Evolutionary conservation across 2,113 vertebrate species (phyloP).

Genomic region (Tetraodon nigroviridis): DNA sequence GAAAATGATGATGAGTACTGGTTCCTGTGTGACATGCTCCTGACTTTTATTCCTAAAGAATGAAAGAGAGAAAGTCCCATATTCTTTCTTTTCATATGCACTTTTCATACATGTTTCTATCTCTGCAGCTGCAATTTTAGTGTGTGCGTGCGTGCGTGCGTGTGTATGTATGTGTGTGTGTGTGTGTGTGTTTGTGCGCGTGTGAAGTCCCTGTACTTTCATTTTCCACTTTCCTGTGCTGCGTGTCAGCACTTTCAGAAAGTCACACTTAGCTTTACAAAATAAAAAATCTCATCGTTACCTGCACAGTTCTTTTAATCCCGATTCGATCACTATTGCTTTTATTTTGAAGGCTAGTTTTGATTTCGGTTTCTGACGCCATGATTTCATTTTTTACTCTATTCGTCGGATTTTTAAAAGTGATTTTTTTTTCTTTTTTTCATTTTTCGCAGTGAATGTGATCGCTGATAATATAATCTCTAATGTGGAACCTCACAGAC

Average conservation of each 20-base stretch:
- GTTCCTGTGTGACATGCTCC: slow-evolving; percentile 5
- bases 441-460: not conserved
- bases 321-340: not conserved
- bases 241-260: not conserved
- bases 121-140: too few species aligned
- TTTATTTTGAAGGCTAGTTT: slow-evolving; percentile 12
- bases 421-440: slow-evolving; percentile 18
- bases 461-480: not conserved
- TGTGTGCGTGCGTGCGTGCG: too few species aligned
- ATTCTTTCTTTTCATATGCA: slow-evolving; percentile 10
- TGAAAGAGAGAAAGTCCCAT: not conserved
- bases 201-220: slow-evolving; percentile 13
- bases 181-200: too few species aligned
- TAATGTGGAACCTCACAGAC: not conserved
- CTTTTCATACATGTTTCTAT: not conserved
- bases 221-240: slow-evolving; percentile 8
- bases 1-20: not conserved
- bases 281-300: not conserved
- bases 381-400: slow-evolving; percentile 12
- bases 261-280: not conserved
- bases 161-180: too few species aligned
- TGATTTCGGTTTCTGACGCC: not conserved
- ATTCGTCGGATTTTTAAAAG: too few species aligned
- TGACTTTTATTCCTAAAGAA: slow-evolving; percentile 11
- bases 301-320: too few species aligned